Percentiles rank a stretch among this genome's conserved stretches.
These are phyloP conservation scores for Dipodomys merriami DNA, from an alignment of 2,113 vertebrate species.

Conservation along the genomic window DNA sequence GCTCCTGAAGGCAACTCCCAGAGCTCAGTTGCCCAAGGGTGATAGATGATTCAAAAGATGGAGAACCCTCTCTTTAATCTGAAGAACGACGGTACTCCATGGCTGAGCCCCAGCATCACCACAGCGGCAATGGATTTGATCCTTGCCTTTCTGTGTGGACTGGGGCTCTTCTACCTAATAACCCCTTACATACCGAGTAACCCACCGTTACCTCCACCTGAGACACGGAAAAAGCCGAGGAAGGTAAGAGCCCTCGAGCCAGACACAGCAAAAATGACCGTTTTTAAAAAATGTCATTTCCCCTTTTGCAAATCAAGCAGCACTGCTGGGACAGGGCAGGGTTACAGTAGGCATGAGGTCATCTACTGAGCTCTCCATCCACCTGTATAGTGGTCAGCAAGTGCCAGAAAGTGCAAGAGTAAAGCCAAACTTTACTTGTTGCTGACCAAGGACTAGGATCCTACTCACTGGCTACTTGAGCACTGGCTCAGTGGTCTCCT, in stretches of 20 bases:
- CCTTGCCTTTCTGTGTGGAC: background rate
- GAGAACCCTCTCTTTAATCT: background rate
- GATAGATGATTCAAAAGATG: background rate
- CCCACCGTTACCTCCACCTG: background rate
- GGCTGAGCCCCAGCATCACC: background rate
- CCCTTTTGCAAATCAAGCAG: background rate
- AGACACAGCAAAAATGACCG: background rate
- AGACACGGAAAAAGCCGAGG: background rate
- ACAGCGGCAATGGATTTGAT: background rate
- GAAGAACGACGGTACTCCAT: background rate
- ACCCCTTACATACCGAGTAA: background rate
- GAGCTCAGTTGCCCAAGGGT: background rate
- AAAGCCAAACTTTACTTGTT: background rate
- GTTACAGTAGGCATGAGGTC: too few species aligned
- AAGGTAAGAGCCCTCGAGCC: conserved; percentile 8
- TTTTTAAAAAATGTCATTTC: background rate
- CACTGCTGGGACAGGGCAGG: background rate
- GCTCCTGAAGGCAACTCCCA: background rate
- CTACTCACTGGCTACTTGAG: background rate
- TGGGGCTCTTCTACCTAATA: conserved; percentile 34
- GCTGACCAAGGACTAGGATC: too few species aligned
- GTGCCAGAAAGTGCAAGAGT: background rate
- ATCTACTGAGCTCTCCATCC: background rate
- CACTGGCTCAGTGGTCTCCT: background rate
- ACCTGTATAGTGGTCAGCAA: background rate